Evolutionary conservation across 2,113 vertebrate genomes (phyloP), one percentile per base, ranked within the genome.

Genomic region (Neolamprologus devosi): DNA sequence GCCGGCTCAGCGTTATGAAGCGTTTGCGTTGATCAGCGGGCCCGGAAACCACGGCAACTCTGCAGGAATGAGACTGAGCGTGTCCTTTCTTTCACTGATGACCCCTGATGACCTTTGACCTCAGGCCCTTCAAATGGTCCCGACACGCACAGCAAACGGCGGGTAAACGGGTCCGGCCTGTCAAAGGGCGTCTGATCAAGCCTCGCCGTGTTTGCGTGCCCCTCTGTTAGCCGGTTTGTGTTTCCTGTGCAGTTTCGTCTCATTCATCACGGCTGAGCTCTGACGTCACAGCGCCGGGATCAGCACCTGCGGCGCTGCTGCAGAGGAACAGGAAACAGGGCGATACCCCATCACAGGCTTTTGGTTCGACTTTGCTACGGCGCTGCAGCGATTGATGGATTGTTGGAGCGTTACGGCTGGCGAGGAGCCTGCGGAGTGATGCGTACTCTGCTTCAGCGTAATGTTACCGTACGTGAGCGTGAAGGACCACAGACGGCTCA

Each of bases 181-280:
- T 40, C 37, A 13, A 13, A 42, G 35, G n/a, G 21, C 3, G 35
- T 40, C 35, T 42, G 35, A 3, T 2, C 0, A 2, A 10, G 60
- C 4, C 33, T n/a, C 11, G 19, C 35, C 12, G 37, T 9, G 65
- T 2, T 23, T 21, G 8, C n/a, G 37, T 16, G 65, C 23, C n/a
- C 37, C 65, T 42, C n/a, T n/a, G n/a, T 16, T 4, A 6, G 37
- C 33, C 4, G 8, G n/a, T 42, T 42, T 82, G 89, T 84, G 85
- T 68, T 81, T 57, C 23, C 8, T 40, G 51, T 58, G 57, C 70
- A 82, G 81, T 60, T 87, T 87, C 2, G 2, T 55, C 51, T 86
- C 83, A 68, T 83, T 65, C 87, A 37, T 89, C 88, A 82, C 3
- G n/a, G 63, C 19, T 63, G 37, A 49, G 6, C 42, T 23, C 55